phyloP scores from a whole-genome alignment of 2,888 invertebrate species.

The Lasioglossum morio region DNA sequence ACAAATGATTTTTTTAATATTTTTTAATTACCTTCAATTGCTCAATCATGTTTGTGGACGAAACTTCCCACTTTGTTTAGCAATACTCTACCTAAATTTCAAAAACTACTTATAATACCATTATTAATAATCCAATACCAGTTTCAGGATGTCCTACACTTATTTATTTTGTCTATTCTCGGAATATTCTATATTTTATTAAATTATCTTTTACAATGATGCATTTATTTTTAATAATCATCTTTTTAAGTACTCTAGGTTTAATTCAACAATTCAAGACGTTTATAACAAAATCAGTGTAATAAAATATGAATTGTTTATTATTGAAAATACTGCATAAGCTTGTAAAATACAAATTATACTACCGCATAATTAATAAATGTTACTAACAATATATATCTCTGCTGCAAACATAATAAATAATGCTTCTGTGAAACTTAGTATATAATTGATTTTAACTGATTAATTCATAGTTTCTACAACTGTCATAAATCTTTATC shows the following conservation, averaged over 20 bases:
- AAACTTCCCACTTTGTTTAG: neutral
- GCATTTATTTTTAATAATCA: neutral
- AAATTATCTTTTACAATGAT: neutral
- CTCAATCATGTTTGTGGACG: neutral
- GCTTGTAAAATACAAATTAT: neutral
- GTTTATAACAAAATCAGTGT: neutral
- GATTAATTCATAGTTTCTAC: neutral
- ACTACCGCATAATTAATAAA: neutral
- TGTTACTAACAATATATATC: neutral
- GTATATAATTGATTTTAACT: too few species aligned
- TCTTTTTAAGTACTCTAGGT: neutral
- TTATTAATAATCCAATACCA: neutral
- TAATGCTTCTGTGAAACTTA: neutral
- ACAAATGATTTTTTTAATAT: neutral
- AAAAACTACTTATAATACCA: neutral
- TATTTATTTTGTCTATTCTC: too few species aligned
- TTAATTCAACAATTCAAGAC: neutral
- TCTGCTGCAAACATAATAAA: neutral
- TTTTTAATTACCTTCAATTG: neutral
- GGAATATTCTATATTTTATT: too few species aligned
- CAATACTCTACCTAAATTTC: too few species aligned
- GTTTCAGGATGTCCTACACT: too few species aligned
- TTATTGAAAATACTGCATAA: neutral
- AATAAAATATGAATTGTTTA: neutral
- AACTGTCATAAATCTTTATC: neutral